A percentile compares a stretch with the other conserved stretches of the same genome.
Conservation (phyloP, 2,113 vertebrate species). For the Chloropsis hardwickii region DNA sequence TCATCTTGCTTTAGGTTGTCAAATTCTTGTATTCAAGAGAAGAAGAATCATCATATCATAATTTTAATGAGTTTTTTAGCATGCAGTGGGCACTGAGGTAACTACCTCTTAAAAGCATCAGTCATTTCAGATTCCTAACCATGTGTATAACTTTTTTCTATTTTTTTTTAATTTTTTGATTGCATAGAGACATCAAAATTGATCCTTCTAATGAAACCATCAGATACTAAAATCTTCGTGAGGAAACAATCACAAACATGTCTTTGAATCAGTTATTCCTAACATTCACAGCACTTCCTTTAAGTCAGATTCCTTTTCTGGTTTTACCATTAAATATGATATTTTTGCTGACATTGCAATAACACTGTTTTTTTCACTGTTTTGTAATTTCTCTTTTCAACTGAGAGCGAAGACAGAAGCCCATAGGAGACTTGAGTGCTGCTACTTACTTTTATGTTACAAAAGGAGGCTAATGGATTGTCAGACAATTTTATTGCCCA, state of each 20-base stretch:
- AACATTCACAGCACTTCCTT: neutral
- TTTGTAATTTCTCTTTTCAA: neutral
- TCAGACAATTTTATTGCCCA: neutral
- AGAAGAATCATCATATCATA: neutral
- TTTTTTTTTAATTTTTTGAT: fast-evolving
- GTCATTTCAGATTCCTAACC: neutral
- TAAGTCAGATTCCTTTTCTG: neutral
- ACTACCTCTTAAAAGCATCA: neutral
- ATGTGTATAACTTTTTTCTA: neutral
- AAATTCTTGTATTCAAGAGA: neutral
- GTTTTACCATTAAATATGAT: neutral
- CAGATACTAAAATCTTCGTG: neutral
- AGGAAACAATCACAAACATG: neutral
- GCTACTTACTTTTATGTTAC: neutral
- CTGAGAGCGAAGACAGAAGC: neutral
- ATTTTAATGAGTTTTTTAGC: neutral
- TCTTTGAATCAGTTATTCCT: neutral
- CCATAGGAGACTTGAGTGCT: neutral
- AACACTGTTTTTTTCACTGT: neutral
- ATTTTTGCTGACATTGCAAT: neutral
- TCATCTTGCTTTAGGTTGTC: neutral
- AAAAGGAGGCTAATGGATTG: neutral
- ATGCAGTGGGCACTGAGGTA: neutral
- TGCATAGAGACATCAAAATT: neutral
- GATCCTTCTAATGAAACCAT: neutral